Conservation (phyloP, 2,888 invertebrate genomes). For the Brassicogethes aeneus region DNA sequence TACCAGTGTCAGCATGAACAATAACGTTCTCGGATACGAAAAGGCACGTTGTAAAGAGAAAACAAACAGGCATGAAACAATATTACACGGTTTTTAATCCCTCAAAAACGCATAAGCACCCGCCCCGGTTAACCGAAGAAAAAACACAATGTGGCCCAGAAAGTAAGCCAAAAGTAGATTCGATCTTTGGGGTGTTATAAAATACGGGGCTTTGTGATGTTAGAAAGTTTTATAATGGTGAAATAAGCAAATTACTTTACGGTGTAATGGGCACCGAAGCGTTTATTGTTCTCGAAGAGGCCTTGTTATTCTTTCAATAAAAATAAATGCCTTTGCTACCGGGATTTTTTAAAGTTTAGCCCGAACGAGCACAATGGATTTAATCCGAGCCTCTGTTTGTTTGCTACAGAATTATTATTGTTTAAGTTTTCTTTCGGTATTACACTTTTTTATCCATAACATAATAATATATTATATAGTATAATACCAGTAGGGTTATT, state of each 20-base stretch:
- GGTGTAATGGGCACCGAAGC: slow-evolving; percentile 24
- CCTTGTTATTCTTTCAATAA: background rate
- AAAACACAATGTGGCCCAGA: background rate
- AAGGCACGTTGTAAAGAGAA: slow-evolving; percentile 19
- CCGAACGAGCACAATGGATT: background rate
- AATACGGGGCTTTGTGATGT: slow-evolving; percentile 1
- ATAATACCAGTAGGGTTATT: background rate
- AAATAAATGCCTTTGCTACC: background rate
- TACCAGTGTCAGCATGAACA: too few relatives aligned
- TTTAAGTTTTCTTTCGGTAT: slow-evolving; percentile 1
- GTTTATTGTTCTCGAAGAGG: background rate
- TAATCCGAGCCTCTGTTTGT: background rate
- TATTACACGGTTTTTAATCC: slow-evolving; percentile 34
- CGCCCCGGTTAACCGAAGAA: slow-evolving; percentile 20
- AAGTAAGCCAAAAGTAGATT: slow-evolving; percentile 19
- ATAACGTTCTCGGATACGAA: slow-evolving; percentile 5
- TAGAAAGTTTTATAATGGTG: slow-evolving; percentile 19
- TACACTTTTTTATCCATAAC: slow-evolving; percentile 1
- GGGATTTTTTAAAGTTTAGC: too few relatives aligned
- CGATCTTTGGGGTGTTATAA: slow-evolving; percentile 17
- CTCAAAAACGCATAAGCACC: slow-evolving; percentile 14
- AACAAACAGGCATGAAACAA: slow-evolving; percentile 34
- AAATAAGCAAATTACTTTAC: slow-evolving; percentile 31
- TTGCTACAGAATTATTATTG: background rate
- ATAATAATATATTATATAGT: too few relatives aligned